phyloP scores from a whole-genome alignment of 92 coral and sea anemone genomes.

The Pocillopora meandrina region DNA sequence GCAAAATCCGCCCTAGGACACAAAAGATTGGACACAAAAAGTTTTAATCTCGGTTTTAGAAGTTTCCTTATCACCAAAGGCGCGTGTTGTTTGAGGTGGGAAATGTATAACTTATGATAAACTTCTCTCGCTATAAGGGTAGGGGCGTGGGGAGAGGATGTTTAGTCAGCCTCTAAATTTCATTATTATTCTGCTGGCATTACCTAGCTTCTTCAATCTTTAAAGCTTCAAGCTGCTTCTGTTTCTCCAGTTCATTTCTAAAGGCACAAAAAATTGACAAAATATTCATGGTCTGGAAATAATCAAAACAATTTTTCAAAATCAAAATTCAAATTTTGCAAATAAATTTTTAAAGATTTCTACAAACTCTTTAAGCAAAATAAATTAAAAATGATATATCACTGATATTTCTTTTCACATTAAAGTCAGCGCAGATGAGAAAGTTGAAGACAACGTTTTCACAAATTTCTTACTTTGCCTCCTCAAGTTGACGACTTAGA shows the following conservation, averaged over 20 bases:
- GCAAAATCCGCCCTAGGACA: conserved; percentile 84
- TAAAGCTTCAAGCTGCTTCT: conserved; percentile 86
- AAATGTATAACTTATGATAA: no score
- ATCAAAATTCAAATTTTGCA: neutral
- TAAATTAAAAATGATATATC: no score
- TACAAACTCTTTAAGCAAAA: no score
- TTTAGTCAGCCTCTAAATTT: no score
- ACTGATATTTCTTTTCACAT: no score
- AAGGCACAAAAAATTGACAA: neutral
- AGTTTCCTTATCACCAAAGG: no score
- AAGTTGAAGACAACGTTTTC: no score
- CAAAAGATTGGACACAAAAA: neutral
- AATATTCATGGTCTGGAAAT: neutral
- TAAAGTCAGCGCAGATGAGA: neutral
- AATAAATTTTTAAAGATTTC: no score
- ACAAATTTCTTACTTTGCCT: conserved; percentile 75
- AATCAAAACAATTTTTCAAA: neutral
- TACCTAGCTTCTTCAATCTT: conserved; percentile 93
- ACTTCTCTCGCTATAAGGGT: no score
- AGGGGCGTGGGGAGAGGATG: no score
- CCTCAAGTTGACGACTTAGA: conserved; percentile 77
- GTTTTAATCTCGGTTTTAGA: neutral
- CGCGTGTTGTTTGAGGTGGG: no score
- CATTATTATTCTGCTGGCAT: neutral
- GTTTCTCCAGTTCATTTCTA: conserved; percentile 91